Base-by-base conservation (phyloP, 2,888 invertebrate species). In the Drosophila infuscata region DNA sequence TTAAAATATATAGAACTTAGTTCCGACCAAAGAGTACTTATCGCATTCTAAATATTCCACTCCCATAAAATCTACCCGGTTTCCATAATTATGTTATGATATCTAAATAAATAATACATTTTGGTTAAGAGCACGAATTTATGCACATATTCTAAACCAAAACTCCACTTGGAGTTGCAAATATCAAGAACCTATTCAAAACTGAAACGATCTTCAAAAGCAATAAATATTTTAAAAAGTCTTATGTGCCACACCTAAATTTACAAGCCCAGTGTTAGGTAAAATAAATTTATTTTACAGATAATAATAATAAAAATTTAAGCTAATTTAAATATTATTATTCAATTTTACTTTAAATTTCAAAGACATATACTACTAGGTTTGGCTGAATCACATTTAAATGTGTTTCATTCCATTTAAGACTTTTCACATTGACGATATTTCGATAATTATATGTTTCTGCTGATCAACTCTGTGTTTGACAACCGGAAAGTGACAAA, bases 401-500 rank as follows among this genome's bases (percentile, higher is more conserved):
- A 32, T 0, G 41, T 32, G 30, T 56, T 56, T 38, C 56, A 56
- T 38, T 56, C 29, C 56, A 30, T 3, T 25, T 35, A 2, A n/a
- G 0, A 15, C 25, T 4, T 5, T 33, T 1, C 3, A 8, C 1
- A 30, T 25, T 9, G 30, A 32, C 56, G 70, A 49, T 70, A 70
- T 32, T 29, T 62, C 49, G 56, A 53, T 38, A 11, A 17, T 29
- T 20, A 32, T 30, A 20, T 30, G 9, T 5, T 15, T 32, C 9
- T 43, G 12, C 38, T 33, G 48, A 51, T 74, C 79, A 80, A 81
- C 81, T 15, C 81, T 80, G 75, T 29, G 33, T 63, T 72, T 84
- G 79, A 80, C 82, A 85, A 74, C 81, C 89, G 90, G 90, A 90
- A 83, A 65, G 66, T 30, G 20, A 36, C 9, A 63, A 70, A 69